Evolutionary conservation across 2,888 invertebrate genomes (phyloP).

Genomic region (Stenichneumon culpator): DNA sequence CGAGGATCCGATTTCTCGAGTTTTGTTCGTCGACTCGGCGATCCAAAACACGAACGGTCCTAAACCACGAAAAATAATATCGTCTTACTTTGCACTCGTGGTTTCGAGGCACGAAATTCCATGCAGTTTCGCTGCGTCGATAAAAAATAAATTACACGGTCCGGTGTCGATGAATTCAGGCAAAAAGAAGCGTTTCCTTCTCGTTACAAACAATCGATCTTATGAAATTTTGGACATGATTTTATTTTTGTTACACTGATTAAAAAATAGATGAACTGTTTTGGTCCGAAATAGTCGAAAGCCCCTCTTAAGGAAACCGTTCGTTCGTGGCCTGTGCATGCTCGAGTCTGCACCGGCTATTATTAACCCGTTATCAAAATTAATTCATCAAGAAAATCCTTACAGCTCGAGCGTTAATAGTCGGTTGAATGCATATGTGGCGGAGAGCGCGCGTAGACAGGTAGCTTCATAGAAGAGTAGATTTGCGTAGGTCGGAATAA

Average conservation of each 20-base stretch:
- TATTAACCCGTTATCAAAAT: conserved; percentile 53
- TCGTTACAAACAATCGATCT: too few relatives aligned
- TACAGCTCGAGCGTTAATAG: conserved; percentile 45
- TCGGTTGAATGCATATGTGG: conserved; percentile 61
- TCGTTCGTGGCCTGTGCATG: neutral
- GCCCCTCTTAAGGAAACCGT: too few relatives aligned
- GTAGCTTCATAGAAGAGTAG: conserved; percentile 67
- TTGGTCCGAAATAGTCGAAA: too few relatives aligned
- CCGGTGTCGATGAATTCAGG: neutral
- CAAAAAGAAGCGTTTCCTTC: too few relatives aligned
- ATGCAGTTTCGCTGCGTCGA: neutral
- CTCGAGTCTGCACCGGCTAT: conserved; percentile 3
- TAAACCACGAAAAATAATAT: conserved; percentile 23
- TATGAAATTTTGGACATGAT: too few relatives aligned
- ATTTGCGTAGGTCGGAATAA: conserved; percentile 72
- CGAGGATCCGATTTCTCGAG: conserved; percentile 15
- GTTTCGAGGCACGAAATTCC: conserved; percentile 17
- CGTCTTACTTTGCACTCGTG: conserved; percentile 23
- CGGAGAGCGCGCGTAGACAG: conserved; percentile 70
- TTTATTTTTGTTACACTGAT: too few relatives aligned
- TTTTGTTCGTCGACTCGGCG: neutral
- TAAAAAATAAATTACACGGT: neutral
- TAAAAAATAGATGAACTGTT: too few relatives aligned
- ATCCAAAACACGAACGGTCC: neutral
- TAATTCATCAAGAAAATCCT: conserved; percentile 41